Percentiles rank a stretch among this genome's conserved stretches.
Conservation (phyloP, 2,113 vertebrate species). For the Macroglossus sobrinus region DNA sequence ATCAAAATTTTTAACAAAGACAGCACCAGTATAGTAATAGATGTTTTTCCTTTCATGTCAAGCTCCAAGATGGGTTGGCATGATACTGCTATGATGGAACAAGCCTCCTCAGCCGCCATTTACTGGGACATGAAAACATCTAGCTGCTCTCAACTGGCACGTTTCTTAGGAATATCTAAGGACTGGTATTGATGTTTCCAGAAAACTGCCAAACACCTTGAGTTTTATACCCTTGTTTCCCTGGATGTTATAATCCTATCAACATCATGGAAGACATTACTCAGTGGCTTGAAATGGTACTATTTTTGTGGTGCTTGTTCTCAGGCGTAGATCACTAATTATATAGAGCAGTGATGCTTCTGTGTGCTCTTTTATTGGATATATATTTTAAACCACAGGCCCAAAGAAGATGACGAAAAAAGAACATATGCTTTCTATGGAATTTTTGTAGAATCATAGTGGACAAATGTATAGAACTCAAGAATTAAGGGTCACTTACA, state of each 20-base stretch:
- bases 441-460: not conserved
- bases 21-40: not conserved
- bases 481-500: not conserved
- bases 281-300: not conserved
- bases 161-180: not conserved
- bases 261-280: not conserved
- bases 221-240: not conserved
- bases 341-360: not conserved
- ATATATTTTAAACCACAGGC: not conserved
- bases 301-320: not conserved
- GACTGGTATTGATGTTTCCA: not conserved
- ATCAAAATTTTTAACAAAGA: not conserved
- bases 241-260: not conserved
- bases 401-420: not conserved
- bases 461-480: not conserved
- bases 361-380: not conserved
- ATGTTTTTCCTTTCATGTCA: not conserved
- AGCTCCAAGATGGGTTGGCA: not conserved
- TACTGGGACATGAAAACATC: not conserved
- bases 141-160: not conserved
- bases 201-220: not conserved
- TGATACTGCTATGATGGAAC: not conserved
- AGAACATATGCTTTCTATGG: not conserved
- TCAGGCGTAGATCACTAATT: not conserved
- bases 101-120: not conserved